A percentile compares a stretch with the other conserved stretches of the same genome.
Evolutionary conservation across 2,797 vertebrate species (phyloP).

Genomic region (Oreochromis mossambicus): DNA sequence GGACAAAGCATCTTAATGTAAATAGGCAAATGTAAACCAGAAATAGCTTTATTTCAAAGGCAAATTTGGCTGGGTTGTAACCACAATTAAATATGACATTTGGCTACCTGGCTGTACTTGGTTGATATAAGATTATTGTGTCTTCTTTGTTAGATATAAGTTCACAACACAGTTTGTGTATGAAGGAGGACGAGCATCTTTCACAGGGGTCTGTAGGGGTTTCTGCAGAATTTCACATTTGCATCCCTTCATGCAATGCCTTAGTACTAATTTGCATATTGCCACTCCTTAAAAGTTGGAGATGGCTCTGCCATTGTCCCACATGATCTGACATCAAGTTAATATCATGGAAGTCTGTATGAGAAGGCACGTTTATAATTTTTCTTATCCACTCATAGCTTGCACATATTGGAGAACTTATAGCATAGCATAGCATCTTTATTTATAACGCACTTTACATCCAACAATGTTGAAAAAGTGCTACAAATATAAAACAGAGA

Average conservation of each 20-base stretch:
- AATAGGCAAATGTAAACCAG: background rate
- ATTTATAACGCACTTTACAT: too few species aligned
- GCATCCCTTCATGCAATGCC: background rate
- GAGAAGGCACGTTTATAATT: background rate
- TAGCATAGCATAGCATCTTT: too few species aligned
- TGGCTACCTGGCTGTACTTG: background rate
- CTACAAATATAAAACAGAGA: too few species aligned
- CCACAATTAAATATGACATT: background rate
- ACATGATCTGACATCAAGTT: background rate
- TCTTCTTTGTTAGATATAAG: background rate
- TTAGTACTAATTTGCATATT: background rate
- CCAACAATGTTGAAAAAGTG: too few species aligned
- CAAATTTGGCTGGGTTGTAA: background rate
- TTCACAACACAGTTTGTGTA: background rate
- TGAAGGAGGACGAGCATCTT: background rate
- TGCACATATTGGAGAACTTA: background rate
- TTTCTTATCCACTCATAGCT: background rate
- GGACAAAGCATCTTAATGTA: background rate
- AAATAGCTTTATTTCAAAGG: background rate
- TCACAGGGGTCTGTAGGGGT: background rate
- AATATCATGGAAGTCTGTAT: background rate
- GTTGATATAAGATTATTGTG: background rate
- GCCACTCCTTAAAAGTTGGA: background rate
- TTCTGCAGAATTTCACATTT: background rate
- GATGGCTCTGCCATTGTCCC: background rate